These are phyloP conservation scores for Darevskia nairensis DNA, from an alignment of 2,797 vertebrate species.

Conservation along the genomic window DNA sequence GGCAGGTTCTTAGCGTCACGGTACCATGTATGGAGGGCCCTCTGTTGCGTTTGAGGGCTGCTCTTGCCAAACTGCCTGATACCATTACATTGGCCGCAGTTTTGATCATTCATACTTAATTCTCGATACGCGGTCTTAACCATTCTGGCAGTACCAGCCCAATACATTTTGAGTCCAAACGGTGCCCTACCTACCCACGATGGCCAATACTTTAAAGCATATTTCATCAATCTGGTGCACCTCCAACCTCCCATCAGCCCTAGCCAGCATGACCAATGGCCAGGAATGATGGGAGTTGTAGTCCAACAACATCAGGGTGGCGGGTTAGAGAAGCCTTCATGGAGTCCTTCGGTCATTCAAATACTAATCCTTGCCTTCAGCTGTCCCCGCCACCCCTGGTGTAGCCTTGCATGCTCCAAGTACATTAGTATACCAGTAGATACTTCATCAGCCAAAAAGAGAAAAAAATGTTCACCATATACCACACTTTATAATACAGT, in stretches of 20 bases:
- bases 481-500: too few species aligned
- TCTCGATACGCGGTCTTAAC: background rate
- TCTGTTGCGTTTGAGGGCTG: slow-evolving; percentile 17
- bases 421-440: background rate
- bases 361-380: background rate
- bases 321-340: too few species aligned
- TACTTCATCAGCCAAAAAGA: background rate
- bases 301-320: too few species aligned
- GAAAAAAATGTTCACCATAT: background rate
- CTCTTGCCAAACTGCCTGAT: slow-evolving; percentile 39
- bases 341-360: background rate
- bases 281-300: too few species aligned
- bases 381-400: background rate
- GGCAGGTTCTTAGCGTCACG: slow-evolving; percentile 35
- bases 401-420: too few species aligned
- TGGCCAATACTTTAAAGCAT: background rate
- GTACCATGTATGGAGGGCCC: slow-evolving; percentile 49
- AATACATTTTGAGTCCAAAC: background rate
- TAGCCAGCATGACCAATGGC: too few species aligned
- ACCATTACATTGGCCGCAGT: slow-evolving; percentile 40
- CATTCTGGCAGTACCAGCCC: background rate
- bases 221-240: too few species aligned
- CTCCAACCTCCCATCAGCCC: too few species aligned
- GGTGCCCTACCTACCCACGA: background rate
- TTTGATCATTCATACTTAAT: slow-evolving; percentile 29